These are phyloP conservation scores for Drosophila meridionalis DNA, from an alignment of 2,888 invertebrate species.

Conservation along the genomic window DNA sequence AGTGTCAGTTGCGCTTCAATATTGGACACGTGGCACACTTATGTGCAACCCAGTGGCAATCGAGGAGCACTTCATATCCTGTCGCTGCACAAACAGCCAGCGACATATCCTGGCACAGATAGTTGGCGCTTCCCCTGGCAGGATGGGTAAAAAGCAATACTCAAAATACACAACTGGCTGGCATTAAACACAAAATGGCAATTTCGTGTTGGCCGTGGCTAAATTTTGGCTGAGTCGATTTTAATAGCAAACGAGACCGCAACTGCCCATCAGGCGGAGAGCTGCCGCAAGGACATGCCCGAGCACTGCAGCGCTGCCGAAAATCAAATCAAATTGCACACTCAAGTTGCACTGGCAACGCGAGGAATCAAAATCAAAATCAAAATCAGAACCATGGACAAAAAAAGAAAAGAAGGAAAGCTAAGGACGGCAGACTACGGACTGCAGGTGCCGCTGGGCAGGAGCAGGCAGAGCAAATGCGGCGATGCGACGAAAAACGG, in stretches of 20 bases:
- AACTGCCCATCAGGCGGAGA: conserved; percentile 57
- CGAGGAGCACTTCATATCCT: conserved; percentile 71
- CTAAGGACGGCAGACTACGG: conserved; percentile 4
- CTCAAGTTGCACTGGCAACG: conserved; percentile 77
- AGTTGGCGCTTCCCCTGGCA: conserved; percentile 35
- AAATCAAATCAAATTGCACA: conserved; percentile 80
- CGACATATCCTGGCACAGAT: conserved; percentile 58
- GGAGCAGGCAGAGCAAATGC: conserved; percentile 14
- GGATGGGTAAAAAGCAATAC: conserved; percentile 19
- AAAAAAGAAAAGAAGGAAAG: conserved; percentile 19
- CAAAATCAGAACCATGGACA: conserved; percentile 18
- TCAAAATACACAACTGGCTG: conserved; percentile 59
- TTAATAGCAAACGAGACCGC: conserved; percentile 57
- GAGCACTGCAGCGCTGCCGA: conserved; percentile 49
- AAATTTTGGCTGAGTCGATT: conserved; percentile 52
- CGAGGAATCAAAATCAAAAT: conserved; percentile 59
- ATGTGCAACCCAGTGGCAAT: conserved; percentile 56
- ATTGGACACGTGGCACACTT: conserved; percentile 64
- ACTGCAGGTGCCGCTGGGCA: conserved; percentile 55
- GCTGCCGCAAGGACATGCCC: conserved; percentile 63
- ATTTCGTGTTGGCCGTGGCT: conserved; percentile 57
- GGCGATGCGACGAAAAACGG: conserved; percentile 47
- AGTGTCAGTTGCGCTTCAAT: conserved; percentile 9
- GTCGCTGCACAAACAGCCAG: conserved; percentile 63
- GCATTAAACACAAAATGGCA: conserved; percentile 77